phyloP scores from a whole-genome alignment of 2,113 vertebrate genomes.

The Hystrix cristata region DNA sequence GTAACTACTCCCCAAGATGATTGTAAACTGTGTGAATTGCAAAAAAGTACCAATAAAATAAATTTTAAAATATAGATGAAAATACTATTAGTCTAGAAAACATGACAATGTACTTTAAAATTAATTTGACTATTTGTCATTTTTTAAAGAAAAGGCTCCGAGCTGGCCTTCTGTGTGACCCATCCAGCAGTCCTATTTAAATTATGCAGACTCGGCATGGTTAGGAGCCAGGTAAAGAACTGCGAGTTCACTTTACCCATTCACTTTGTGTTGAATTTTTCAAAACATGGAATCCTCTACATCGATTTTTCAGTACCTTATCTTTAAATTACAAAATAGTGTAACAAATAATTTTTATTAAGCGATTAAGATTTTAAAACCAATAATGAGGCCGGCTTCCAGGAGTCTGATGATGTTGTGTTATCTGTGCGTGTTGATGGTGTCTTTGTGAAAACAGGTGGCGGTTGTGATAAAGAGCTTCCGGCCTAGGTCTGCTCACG shows the following conservation, averaged over 20 bases:
- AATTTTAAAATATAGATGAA: not conserved
- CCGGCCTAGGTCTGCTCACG: not conserved
- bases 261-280: conserved; percentile 9
- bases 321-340: not conserved
- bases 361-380: not conserved
- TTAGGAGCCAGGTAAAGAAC: not conserved
- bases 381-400: not conserved
- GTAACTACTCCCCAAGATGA: no score
- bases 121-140: not conserved
- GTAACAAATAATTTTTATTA: conserved; percentile 41
- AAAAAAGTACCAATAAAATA: no score
- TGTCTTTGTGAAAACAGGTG: not conserved
- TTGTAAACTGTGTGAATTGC: no score
- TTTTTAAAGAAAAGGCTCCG: not conserved
- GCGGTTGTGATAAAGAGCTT: not conserved
- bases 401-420: not conserved
- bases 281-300: not conserved
- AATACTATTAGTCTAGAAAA: not conserved
- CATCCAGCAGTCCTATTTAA: not conserved
- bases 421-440: not conserved
- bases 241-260: not conserved
- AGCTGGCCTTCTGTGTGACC: not conserved
- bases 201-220: not conserved
- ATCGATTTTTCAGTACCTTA: not conserved
- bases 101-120: not conserved